A percentile compares a stretch with the other conserved stretches of the same genome.
These are phyloP conservation scores for Homarus gammarus DNA, from an alignment of 2,888 invertebrate species.

Conservation along the genomic window DNA sequence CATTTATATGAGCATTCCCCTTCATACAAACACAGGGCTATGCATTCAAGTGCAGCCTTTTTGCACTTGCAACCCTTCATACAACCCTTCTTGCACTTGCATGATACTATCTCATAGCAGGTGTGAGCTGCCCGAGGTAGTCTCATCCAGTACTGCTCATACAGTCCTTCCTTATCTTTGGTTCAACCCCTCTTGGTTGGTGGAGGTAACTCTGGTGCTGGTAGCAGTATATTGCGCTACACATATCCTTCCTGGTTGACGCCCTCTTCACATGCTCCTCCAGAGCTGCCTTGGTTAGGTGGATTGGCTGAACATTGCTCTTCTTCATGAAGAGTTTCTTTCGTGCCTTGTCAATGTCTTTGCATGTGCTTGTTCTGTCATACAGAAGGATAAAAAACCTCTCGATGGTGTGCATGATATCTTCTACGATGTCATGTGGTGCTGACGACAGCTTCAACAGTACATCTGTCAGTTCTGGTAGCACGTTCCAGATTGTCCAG, in stretches of 20 bases:
- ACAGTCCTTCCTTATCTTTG: neutral
- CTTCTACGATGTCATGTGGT: slow-evolving; percentile 19
- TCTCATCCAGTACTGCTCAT: slow-evolving; percentile 24
- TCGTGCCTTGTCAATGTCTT: slow-evolving; percentile 10
- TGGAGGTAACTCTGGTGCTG: neutral
- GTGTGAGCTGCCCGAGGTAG: neutral
- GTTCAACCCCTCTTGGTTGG: slow-evolving; percentile 12
- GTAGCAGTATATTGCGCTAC: slow-evolving; percentile 32
- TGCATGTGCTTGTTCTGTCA: slow-evolving; percentile 21
- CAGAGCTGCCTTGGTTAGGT: slow-evolving; percentile 1
- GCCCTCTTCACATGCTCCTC: slow-evolving; percentile 21
- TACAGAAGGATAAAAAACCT: neutral
- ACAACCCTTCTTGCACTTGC: slow-evolving; percentile 43
- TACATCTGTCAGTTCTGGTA: slow-evolving; percentile 20
- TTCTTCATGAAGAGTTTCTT: neutral
- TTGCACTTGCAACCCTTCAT: slow-evolving; percentile 44
- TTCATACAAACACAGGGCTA: slow-evolving; percentile 21
- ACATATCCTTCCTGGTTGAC: slow-evolving; percentile 31
- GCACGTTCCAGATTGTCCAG: slow-evolving; percentile 37
- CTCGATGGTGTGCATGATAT: neutral
- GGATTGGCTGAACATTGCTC: neutral
- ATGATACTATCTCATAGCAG: slow-evolving; percentile 50
- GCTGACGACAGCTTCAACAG: neutral
- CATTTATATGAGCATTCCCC: slow-evolving; percentile 27
- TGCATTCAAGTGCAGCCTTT: slow-evolving; percentile 53